Evolutionary conservation across 2,888 invertebrate species (phyloP).

Genomic region (Pemphredon lugubris): DNA sequence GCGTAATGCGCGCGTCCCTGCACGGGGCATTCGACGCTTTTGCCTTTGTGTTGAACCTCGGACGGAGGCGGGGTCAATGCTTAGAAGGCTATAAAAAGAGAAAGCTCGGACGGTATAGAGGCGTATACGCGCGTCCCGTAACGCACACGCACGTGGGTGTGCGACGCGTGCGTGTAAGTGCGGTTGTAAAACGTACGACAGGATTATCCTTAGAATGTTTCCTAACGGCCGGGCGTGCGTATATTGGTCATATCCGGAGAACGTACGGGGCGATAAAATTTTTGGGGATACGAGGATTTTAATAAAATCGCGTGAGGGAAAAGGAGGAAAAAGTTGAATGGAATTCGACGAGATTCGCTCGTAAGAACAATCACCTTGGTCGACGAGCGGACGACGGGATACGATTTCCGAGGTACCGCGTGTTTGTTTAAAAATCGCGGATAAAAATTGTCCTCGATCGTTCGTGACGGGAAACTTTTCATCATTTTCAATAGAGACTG

Average conservation of each 20-base stretch:
- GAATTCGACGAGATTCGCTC: neutral
- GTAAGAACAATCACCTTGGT: neutral
- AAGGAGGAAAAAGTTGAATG: neutral
- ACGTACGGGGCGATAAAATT: slow-evolving; percentile 48
- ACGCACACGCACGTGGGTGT: slow-evolving; percentile 36
- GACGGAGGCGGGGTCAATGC: slow-evolving; percentile 65
- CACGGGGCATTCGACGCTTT: slow-evolving; percentile 27
- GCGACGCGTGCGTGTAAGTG: slow-evolving; percentile 42
- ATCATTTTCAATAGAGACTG: no score
- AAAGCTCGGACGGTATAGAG: slow-evolving; percentile 66
- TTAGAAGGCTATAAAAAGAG: slow-evolving; percentile 77
- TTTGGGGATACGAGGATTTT: slow-evolving; percentile 33
- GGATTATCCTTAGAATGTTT: slow-evolving; percentile 55
- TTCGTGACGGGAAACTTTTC: no score
- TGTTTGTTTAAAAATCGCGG: neutral
- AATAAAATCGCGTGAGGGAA: slow-evolving; percentile 44
- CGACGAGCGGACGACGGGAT: neutral
- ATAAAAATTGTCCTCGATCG: no score
- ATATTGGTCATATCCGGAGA: slow-evolving; percentile 26
- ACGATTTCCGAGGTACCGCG: neutral
- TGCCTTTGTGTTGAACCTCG: slow-evolving; percentile 44
- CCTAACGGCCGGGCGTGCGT: slow-evolving; percentile 35
- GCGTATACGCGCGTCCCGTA: slow-evolving; percentile 25
- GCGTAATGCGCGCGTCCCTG: slow-evolving; percentile 28
- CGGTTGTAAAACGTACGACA: slow-evolving; percentile 52